Evolutionary conservation across 35 echinoderm and acorn worm species (phyloP), one percentile per base, ranked within the genome.

Genomic region (Hemicentrotus pulcherrimus): DNA sequence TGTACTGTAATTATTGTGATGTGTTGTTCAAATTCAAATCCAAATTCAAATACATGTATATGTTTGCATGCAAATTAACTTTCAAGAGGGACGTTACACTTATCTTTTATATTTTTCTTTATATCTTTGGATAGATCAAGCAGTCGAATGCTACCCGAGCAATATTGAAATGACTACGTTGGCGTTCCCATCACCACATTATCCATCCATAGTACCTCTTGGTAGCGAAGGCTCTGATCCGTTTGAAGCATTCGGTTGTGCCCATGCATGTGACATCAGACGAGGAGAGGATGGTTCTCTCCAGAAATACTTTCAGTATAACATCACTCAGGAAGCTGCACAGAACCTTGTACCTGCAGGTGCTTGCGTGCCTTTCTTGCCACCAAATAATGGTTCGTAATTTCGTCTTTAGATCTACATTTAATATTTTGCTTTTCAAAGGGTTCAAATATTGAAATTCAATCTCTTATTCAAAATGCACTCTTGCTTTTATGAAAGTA

Each of bases 321-420:
- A 47, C 32, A 90, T 45, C 88, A 90, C 32, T 1, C 7, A 90
- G 6, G 12, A 33, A 33, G 88, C 32, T 15, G 32, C 32, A 45
- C 88, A 45, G 32, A 90, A 24, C 2, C 88, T 90, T 2, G 33
- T 45, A 5, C 88, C 88, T 45, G 88, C 32, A 24, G 88, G 88
- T 15, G 32, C 32, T 28, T 45, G 46, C 32, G 46, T 47, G 33
- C 88, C 88, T 47, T 90, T 90, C 88, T 90, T 90, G 19, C 88
- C 88, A 90, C 88, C 88, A 45, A 90, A 90, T 90, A 6, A 90
- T 32, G 88, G 88, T 90, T 90, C 32, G 32, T 90, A 85, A n/a
- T n/a, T n/a, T n/a, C n/a, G n/a, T n/a, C n/a, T n/a, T n/a, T n/a
- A n/a, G n/a, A n/a, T n/a, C n/a, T n/a, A n/a, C n/a, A n/a, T n/a